Evolutionary conservation across 2,888 invertebrate genomes (phyloP).

Genomic region (Slavum lentiscoides): DNA sequence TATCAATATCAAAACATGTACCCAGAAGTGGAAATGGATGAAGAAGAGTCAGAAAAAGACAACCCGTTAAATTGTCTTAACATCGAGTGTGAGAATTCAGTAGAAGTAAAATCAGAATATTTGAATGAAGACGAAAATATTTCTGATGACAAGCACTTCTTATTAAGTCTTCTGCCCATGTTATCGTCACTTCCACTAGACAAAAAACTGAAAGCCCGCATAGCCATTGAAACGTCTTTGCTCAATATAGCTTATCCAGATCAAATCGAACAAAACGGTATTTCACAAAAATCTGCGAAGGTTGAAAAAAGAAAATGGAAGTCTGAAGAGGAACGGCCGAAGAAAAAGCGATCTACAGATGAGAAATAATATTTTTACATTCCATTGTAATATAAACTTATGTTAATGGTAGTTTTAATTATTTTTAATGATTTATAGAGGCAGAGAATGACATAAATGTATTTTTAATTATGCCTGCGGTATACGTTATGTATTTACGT

Average conservation of each 20-base stretch:
- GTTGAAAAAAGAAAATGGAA: constrained; percentile 34
- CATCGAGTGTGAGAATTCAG: background rate
- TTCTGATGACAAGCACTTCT: constrained; percentile 42
- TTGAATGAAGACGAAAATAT: constrained; percentile 24
- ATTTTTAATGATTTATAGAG: background rate
- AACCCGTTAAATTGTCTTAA: constrained; percentile 18
- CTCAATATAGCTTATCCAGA: constrained; percentile 42
- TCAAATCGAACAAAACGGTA: background rate
- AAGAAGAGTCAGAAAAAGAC: background rate
- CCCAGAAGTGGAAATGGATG: constrained; percentile 10
- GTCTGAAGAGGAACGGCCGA: background rate
- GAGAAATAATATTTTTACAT: background rate
- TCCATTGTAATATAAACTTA: background rate
- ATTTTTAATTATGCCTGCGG: background rate
- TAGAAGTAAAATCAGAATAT: background rate
- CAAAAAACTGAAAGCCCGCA: constrained; percentile 37
- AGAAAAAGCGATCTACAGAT: background rate
- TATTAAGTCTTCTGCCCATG: constrained; percentile 38
- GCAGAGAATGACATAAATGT: background rate
- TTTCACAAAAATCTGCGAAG: background rate
- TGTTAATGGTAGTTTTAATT: background rate
- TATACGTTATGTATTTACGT: background rate
- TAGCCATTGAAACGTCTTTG: constrained; percentile 32
- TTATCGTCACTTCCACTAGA: constrained; percentile 24
- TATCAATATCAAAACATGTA: constrained; percentile 22